Evolutionary conservation across 2,888 invertebrate genomes (phyloP).

Genomic region (Scaeva pyrastri): DNA sequence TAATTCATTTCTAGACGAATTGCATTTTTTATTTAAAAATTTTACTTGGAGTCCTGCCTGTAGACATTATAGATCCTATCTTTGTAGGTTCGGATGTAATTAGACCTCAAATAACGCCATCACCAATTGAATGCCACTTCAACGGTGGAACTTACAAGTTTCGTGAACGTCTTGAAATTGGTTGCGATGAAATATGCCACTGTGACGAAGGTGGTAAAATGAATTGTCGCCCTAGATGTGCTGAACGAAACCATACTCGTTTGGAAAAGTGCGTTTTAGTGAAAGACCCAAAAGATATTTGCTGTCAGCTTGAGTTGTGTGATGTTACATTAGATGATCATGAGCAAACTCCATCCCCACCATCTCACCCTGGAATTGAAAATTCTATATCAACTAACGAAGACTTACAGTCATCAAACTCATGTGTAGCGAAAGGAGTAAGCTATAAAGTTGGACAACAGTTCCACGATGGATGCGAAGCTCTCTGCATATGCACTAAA

Average conservation of each 20-base stretch:
- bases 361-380: conserved; percentile 67
- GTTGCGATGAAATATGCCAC: conserved; percentile 91
- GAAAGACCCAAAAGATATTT: conserved; percentile 92
- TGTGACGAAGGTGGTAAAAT: conserved; percentile 90
- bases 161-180: conserved; percentile 90
- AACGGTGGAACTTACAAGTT: conserved; percentile 88
- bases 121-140: conserved; percentile 80
- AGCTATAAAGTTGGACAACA: conserved; percentile 86
- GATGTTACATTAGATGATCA: conserved; percentile 93
- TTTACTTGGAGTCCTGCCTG: too few species aligned
- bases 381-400: conserved; percentile 77
- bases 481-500: conserved; percentile 90
- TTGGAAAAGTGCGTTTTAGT: conserved; percentile 92
- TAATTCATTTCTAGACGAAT: too few species aligned
- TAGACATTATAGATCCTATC: not conserved
- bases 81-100: conserved; percentile 4
- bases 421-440: conserved; percentile 80
- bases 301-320: conserved; percentile 93
- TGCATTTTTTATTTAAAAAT: too few species aligned
- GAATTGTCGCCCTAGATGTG: conserved; percentile 90
- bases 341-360: conserved; percentile 85
- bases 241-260: conserved; percentile 85
- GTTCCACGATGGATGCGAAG: conserved; percentile 92
- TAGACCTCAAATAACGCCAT: not conserved
- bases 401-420: not conserved